Evolutionary conservation across 2,888 invertebrate species (phyloP).

Genomic region (Mythimna vitellina): DNA sequence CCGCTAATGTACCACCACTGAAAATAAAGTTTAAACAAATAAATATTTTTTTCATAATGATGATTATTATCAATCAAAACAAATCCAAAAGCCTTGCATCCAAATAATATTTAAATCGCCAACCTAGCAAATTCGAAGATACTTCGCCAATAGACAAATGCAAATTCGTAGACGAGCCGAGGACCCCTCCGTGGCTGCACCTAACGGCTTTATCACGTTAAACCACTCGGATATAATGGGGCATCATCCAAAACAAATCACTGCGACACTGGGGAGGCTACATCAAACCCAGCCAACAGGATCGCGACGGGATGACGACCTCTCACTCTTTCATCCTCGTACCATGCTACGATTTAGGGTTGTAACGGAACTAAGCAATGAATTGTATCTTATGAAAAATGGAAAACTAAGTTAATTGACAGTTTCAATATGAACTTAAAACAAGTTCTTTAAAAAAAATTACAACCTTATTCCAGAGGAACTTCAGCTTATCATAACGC

Average conservation of each 20-base stretch:
- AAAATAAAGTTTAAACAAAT: too few relatives aligned
- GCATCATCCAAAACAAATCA: slow-evolving; percentile 63
- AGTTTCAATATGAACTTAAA: too few relatives aligned
- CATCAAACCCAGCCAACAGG: slow-evolving; percentile 51
- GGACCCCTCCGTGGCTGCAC: slow-evolving; percentile 49
- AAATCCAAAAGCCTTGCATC: background rate
- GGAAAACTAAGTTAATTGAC: too few relatives aligned
- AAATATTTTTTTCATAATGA: too few relatives aligned
- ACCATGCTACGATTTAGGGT: background rate
- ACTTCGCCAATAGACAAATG: slow-evolving; percentile 34
- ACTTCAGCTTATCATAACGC: too few relatives aligned
- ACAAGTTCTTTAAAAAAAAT: too few relatives aligned
- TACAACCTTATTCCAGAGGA: too few relatives aligned
- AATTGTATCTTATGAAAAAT: background rate
- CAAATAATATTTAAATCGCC: background rate
- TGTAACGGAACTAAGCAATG: background rate
- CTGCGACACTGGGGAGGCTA: slow-evolving; percentile 42
- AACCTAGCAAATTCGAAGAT: slow-evolving; percentile 18
- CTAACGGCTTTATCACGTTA: slow-evolving; percentile 62
- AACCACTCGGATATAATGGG: slow-evolving; percentile 62
- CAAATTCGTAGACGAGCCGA: slow-evolving; percentile 44
- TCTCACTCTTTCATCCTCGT: slow-evolving; percentile 15
- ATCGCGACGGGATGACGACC: slow-evolving; percentile 37
- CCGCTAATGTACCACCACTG: too few relatives aligned
- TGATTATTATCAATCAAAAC: too few relatives aligned